Percentiles rank a stretch among this genome's conserved stretches.
phyloP scores from a whole-genome alignment of 2,888 invertebrate genomes.

The Caenorhabditis doughertyi region DNA sequence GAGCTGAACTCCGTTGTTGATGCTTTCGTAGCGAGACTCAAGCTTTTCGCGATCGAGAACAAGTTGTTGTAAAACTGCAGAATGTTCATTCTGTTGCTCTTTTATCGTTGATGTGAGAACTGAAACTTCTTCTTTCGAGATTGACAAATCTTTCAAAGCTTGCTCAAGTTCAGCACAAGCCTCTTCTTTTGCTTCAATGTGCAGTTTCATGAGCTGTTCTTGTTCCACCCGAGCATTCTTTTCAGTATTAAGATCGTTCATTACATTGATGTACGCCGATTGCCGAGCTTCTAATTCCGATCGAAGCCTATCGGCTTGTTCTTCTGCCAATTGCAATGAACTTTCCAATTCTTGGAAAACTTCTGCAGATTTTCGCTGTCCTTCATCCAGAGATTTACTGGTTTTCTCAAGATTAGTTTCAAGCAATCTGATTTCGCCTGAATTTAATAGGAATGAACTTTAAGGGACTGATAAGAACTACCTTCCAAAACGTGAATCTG shows the following conservation, averaged over 20 bases:
- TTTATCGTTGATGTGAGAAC: neutral
- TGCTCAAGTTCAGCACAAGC: neutral
- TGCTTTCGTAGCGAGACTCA: slow-evolving; percentile 21
- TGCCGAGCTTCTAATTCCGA: neutral
- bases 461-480: neutral
- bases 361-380: neutral
- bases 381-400: neutral
- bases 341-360: neutral
- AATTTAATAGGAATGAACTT: neutral
- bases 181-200: neutral
- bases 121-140: neutral
- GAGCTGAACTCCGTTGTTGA: slow-evolving; percentile 23
- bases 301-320: neutral
- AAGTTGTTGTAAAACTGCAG: neutral
- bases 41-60: slow-evolving; percentile 1
- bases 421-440: neutral
- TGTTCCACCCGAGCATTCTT: neutral
- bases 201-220: neutral
- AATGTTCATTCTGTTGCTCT: neutral
- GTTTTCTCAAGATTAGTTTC: neutral
- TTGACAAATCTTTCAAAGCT: neutral
- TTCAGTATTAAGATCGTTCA: neutral
- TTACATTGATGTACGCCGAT: neutral
- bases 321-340: neutral
- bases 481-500: neutral